Conservation (phyloP, 2,888 invertebrate genomes). For the Lasioglossum marginatum region DNA sequence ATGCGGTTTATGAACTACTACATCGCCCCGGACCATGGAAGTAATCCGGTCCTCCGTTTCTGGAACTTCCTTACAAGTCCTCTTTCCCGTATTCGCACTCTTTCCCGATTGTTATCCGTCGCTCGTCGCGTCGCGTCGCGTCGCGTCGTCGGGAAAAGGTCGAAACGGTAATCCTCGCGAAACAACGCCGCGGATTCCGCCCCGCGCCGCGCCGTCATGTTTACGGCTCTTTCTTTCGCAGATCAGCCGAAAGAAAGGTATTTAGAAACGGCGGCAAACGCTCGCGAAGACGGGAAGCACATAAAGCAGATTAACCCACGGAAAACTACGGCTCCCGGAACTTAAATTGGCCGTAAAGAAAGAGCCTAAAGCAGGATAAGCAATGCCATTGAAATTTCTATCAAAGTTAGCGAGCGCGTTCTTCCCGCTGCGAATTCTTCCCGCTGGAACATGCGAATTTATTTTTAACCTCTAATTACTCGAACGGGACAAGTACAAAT, state of each 20-base stretch:
- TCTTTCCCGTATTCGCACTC: conserved; percentile 3
- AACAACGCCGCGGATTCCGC: background rate
- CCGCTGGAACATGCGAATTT: background rate
- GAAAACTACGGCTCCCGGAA: background rate
- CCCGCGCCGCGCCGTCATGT: background rate
- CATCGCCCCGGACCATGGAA: conserved; percentile 45
- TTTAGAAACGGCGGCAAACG: background rate
- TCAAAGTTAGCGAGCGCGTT: background rate
- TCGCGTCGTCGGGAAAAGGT: background rate
- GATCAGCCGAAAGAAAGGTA: background rate
- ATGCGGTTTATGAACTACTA: conserved; percentile 68
- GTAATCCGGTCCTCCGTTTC: conserved; percentile 60
- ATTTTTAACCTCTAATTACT: background rate
- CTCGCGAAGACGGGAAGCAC: background rate
- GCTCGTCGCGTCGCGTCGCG: background rate
- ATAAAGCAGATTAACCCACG: conserved; percentile 5
- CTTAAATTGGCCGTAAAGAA: conserved; percentile 13
- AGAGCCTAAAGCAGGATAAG: background rate
- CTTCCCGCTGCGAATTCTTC: background rate
- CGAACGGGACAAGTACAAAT: background rate
- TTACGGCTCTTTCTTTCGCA: background rate
- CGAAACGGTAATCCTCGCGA: background rate
- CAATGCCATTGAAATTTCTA: conserved; percentile 10
- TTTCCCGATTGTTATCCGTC: background rate
- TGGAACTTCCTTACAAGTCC: conserved; percentile 26